Base-by-base conservation (phyloP, 2,797 vertebrate genomes). In the Sebastes itinus region DNA sequence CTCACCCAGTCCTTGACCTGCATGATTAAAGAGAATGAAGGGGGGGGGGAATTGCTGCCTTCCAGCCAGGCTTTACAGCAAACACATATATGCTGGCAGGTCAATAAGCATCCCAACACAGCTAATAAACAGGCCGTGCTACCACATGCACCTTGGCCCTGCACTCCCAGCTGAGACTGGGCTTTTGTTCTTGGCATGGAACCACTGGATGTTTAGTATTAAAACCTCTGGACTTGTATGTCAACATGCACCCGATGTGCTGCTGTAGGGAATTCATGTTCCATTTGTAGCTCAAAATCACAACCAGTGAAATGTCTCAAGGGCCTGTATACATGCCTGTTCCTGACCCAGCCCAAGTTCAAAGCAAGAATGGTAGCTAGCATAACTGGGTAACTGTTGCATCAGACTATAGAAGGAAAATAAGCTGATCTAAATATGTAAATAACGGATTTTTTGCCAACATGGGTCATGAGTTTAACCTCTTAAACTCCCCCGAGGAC, bases 21-120 rank as follows among this genome's bases (percentile, higher is more conserved):
- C 85, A 95, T 95, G 95, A 96, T 96, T 95, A 95, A 96, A 95
- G 93, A 89, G 76, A 94, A 91, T 56, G 71, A 83, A 88, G 85
- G 91, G 83, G 86, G 91, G 83, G 86, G 87, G 81, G 93, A 81
- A 89, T 59, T 46, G 84, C 88, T 90, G 93, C 91, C 85, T 94
- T 92, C 89, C 88, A 89, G 85, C 88, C 85, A 92, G 82, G 93
- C 91, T 94, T 88, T 89, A 81, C 77, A 84, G 80, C 89, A 81
- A 88, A 92, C 81, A 90, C 87, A 87, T 88, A 88, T 77, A 82
- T 18, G 61, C 85, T 70, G 74, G 80, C 86, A 70, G 90, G 92
- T 94, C 92, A 94, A 91, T 92, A 93, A 92, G 89, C 87, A 92
- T 89, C 89, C 91, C 80, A 71, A 81, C 87, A 73, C 82, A 78